phyloP scores from a whole-genome alignment of 2,888 invertebrate genomes.

The Leptopilina syphax region DNA sequence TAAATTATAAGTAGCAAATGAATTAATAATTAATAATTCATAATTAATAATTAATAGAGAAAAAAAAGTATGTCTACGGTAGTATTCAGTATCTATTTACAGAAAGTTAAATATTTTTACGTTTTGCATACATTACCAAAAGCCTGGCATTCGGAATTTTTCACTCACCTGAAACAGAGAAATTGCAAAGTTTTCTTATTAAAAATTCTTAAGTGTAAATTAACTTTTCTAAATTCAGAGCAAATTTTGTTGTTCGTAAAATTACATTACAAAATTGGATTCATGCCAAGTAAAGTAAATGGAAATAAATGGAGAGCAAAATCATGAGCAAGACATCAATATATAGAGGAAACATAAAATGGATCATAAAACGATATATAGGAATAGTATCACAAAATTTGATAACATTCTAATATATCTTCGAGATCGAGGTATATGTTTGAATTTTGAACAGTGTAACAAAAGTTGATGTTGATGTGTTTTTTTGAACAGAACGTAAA shows the following conservation, averaged over 20 bases:
- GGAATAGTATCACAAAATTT: neutral
- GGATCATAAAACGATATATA: neutral
- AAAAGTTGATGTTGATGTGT: slow-evolving; percentile 16
- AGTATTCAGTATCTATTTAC: neutral
- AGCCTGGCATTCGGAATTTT: slow-evolving; percentile 20
- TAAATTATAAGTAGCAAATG: too few relatives aligned
- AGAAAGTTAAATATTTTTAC: slow-evolving; percentile 34
- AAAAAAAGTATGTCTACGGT: too few relatives aligned
- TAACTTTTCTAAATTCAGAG: too few relatives aligned
- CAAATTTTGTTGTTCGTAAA: neutral
- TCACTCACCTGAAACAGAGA: slow-evolving; percentile 57
- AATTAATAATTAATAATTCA: too few relatives aligned
- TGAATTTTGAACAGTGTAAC: slow-evolving; percentile 9
- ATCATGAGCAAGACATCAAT: neutral
- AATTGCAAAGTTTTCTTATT: slow-evolving; percentile 14
- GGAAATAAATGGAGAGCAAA: slow-evolving; percentile 1
- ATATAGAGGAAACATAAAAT: slow-evolving; percentile 20
- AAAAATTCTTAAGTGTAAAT: neutral
- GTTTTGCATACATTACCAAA: slow-evolving; percentile 44
- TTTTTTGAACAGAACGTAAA: neutral
- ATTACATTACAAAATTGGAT: neutral
- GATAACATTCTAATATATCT: neutral
- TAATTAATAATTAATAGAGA: too few relatives aligned
- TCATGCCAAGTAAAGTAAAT: slow-evolving; percentile 3
- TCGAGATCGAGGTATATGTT: slow-evolving; percentile 35